phyloP scores from a whole-genome alignment of 2,113 vertebrate species.

The Centropus unirufus region DNA sequence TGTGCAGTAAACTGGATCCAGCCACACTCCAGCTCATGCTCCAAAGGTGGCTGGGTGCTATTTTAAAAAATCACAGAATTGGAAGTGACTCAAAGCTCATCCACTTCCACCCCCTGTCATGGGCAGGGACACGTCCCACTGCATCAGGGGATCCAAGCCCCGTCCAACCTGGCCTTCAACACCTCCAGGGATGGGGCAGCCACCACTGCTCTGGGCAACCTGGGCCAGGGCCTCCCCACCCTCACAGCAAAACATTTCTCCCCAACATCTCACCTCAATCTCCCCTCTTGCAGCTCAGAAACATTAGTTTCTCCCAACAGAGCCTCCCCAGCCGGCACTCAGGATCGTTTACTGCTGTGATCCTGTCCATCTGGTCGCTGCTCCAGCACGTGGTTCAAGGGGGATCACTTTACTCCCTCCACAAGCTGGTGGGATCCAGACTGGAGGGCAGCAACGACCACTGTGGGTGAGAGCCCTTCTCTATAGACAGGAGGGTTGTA shows the following conservation, averaged over 20 bases:
- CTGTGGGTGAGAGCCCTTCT: neutral
- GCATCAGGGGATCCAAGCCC: no score
- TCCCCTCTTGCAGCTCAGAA: no score
- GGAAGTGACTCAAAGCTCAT: no score
- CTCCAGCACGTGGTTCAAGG: neutral
- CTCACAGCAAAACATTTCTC: no score
- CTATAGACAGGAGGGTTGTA: neutral
- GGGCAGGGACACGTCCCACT: no score
- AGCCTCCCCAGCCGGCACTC: neutral
- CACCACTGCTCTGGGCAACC: no score
- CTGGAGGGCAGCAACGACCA: neutral
- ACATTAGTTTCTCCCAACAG: no score
- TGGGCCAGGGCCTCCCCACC: no score
- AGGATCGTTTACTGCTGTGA: neutral
- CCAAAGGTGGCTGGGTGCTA: neutral
- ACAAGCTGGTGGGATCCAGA: neutral
- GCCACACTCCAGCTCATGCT: neutral
- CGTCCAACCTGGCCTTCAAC: no score
- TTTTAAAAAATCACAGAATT: neutral
- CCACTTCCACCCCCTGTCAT: no score
- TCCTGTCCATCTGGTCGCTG: neutral
- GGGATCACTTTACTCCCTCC: neutral
- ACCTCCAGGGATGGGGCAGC: no score
- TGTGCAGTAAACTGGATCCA: neutral
- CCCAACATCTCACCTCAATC: no score